Conservation (phyloP, 2,113 vertebrate species). For the Desmodus rotundus region DNA sequence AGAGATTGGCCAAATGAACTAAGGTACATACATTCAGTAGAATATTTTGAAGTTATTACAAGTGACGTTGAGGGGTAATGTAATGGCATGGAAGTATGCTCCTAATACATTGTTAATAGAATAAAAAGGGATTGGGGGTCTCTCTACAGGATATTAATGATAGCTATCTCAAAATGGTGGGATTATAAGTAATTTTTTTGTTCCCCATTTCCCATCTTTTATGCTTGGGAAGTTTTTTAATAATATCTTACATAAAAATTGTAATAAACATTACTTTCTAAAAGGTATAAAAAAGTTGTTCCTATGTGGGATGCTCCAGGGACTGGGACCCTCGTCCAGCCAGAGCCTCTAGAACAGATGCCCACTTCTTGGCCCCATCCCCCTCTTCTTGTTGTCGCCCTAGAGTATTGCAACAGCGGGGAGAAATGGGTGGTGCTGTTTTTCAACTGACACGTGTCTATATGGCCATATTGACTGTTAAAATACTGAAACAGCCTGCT, state of each 20-base stretch:
- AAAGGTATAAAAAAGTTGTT: neutral
- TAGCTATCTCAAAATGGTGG: neutral
- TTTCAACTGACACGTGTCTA: neutral
- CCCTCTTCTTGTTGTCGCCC: neutral
- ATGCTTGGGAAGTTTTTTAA: neutral
- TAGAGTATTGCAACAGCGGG: neutral
- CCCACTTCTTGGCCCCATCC: neutral
- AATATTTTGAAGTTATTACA: neutral
- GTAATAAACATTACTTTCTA: neutral
- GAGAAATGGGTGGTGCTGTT: neutral
- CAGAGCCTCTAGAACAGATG: neutral
- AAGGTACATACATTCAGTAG: neutral
- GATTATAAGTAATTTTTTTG: neutral
- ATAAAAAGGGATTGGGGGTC: neutral
- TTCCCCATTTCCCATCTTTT: neutral
- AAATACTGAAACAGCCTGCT: neutral
- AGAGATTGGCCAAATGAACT: neutral
- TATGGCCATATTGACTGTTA: neutral
- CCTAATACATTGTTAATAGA: neutral
- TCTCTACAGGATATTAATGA: neutral
- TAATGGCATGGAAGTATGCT: neutral
- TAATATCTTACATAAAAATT: neutral
- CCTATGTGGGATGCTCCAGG: neutral
- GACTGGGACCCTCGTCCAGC: neutral
- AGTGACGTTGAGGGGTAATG: neutral